Evolutionary conservation across 2,888 invertebrate species (phyloP), one percentile per base, ranked within the genome.

Genomic region (Thera britannica): DNA sequence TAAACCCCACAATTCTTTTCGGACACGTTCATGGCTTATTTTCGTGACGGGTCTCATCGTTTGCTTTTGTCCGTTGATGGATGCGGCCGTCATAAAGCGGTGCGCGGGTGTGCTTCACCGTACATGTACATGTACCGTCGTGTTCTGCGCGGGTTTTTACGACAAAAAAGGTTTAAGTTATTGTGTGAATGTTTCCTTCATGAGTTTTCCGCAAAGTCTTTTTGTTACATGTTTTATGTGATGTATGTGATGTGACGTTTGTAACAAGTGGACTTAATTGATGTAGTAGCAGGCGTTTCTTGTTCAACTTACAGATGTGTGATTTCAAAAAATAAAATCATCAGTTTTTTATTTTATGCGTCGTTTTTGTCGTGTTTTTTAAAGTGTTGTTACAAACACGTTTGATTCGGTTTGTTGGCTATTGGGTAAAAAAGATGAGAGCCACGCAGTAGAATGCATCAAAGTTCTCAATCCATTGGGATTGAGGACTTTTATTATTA

Each of bases 31-130:
- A 76, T 74, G 77, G 73, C 76, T 75, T 74, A 72, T 74, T 74
- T 72, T 57, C 63, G 67, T 62, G 72, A 57, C 75, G 75, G 72
- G 54, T 64, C 72, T 78, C 75, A 67, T 78, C 81, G 77, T 80
- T 84, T 82, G 80, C 82, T 81, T 81, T 81, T 77, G 57, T 57
- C 49, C 49, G 79, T 71, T 79, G 79, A 82, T 79, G 77, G 77
- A 81, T 80, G 78, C 78, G 69, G 75, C 76, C 75, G 77, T 79
- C 81, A 81, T 79, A 81, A 76, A 77, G 77, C 76, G 72, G 44
- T 9, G 44, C 9, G 9, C 44, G 44, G 9, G 6, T 9, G 44
- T 41, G 52, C 44, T 8, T 9, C 44, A 9, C 44, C 23, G 23
- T 23, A 23, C 23, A 23, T 46, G 44, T 46, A 70, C 70, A 44